Evolutionary conservation across 92 coral and sea anemone species (phyloP).

Genomic region (Desmophyllum pertusum): DNA sequence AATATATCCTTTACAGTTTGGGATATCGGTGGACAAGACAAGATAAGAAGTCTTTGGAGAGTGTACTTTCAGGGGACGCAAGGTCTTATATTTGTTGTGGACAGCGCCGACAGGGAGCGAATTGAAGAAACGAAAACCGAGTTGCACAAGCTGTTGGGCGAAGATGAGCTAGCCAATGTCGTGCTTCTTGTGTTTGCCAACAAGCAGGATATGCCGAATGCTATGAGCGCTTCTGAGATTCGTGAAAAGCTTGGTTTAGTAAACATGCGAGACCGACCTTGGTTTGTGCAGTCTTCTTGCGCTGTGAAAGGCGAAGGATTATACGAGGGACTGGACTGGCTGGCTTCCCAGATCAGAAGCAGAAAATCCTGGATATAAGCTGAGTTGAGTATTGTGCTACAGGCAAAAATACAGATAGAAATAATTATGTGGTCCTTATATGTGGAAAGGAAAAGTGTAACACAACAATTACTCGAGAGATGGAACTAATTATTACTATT

Average conservation of each 20-base stretch:
- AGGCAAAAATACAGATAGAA: background rate
- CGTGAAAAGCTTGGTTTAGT: conserved; percentile 88
- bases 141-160: conserved; percentile 77
- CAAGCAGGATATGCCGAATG: conserved; percentile 91
- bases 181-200: conserved; percentile 91
- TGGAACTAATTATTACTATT: background rate
- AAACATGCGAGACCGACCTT: conserved; percentile 74
- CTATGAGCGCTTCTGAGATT: conserved; percentile 87
- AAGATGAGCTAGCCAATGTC: conserved; percentile 81
- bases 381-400: background rate
- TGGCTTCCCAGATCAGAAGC: conserved; percentile 85
- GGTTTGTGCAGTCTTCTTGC: conserved; percentile 96
- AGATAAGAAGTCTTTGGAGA: conserved; percentile 94
- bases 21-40: conserved; percentile 99
- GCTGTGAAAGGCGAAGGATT: conserved; percentile 95
- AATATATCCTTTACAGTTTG: conserved; percentile 96
- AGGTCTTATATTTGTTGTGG: conserved; percentile 92
- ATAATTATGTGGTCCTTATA: background rate
- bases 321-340: conserved; percentile 94
- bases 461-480: background rate
- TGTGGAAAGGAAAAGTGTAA: background rate
- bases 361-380: conserved; percentile 72
- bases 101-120: conserved; percentile 92
- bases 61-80: conserved; percentile 93
- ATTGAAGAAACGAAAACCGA: conserved; percentile 81